Conservation (phyloP, 2,888 invertebrate species). For the Agrilus mali region DNA sequence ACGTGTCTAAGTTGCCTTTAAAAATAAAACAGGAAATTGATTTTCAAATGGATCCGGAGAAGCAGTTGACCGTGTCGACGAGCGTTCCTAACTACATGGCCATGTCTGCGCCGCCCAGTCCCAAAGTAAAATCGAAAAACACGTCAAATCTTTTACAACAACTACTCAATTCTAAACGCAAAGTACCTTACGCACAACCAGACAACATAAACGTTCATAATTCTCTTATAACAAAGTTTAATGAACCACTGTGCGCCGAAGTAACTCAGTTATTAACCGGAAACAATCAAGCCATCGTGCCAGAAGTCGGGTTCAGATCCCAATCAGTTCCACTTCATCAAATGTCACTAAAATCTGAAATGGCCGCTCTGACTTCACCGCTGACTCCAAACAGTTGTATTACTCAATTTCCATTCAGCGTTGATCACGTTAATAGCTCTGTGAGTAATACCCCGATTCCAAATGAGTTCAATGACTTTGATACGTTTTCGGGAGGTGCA, state of each 20-base stretch:
- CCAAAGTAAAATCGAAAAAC: constrained; percentile 32
- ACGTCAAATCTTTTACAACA: constrained; percentile 29
- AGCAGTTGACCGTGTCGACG: constrained; percentile 8
- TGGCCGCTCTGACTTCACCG: constrained; percentile 26
- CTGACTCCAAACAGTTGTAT: constrained; percentile 11
- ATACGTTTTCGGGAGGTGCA: constrained; percentile 41
- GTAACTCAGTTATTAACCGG: constrained; percentile 51
- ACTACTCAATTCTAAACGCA: constrained; percentile 36
- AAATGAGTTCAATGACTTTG: constrained; percentile 60
- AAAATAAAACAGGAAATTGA: constrained; percentile 29
- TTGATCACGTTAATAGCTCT: constrained; percentile 19
- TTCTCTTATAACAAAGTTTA: constrained; percentile 20
- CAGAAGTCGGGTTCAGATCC: constrained; percentile 39
- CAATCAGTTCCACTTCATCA: constrained; percentile 68
- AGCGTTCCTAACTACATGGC: constrained; percentile 26
- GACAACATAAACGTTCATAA: constrained; percentile 15
- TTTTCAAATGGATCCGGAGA: constrained; percentile 19
- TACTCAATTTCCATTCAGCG: constrained; percentile 17
- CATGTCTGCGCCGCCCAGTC: constrained; percentile 60
- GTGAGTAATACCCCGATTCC: constrained; percentile 57
- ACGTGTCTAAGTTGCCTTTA: constrained; percentile 8
- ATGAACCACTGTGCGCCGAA: constrained; percentile 43
- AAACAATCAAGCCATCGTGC: constrained; percentile 30
- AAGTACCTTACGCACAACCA: constrained; percentile 34
- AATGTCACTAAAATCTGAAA: constrained; percentile 27